phyloP scores from a whole-genome alignment of 2,888 invertebrate genomes.

The Isoperla grammatica region DNA sequence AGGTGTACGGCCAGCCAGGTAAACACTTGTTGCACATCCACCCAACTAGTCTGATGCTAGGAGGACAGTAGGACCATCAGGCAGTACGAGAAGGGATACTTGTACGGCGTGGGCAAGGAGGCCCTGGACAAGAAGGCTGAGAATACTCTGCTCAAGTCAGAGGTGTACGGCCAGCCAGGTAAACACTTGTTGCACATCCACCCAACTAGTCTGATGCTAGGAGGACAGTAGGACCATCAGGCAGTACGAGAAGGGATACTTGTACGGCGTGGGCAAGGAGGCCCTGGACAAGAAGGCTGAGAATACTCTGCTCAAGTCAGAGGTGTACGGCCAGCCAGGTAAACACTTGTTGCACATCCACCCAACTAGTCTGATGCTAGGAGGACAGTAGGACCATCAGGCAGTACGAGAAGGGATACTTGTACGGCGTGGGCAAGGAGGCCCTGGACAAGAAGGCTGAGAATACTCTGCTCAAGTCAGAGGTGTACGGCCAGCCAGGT shows the following conservation, averaged over 20 bases:
- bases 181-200: no score
- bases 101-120: constrained; percentile 26
- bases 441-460: constrained; percentile 42
- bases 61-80: constrained; percentile 20
- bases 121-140: constrained; percentile 42
- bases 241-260: constrained; percentile 28
- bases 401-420: constrained; percentile 28
- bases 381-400: constrained; percentile 20
- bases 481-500: constrained; percentile 53
- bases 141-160: constrained; percentile 57
- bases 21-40: no score
- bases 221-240: constrained; percentile 20
- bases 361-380: no score
- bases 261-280: constrained; percentile 26
- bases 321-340: constrained; percentile 53
- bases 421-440: constrained; percentile 26
- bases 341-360: no score
- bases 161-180: constrained; percentile 53
- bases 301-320: constrained; percentile 57
- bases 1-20: constrained; percentile 53
- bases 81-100: constrained; percentile 28
- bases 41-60: no score
- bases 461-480: constrained; percentile 57
- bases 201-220: no score
- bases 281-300: constrained; percentile 42